A percentile compares a stretch with the other conserved stretches of the same genome.
Conservation (phyloP, 2,113 vertebrate genomes). For the Mobula birostris region DNA sequence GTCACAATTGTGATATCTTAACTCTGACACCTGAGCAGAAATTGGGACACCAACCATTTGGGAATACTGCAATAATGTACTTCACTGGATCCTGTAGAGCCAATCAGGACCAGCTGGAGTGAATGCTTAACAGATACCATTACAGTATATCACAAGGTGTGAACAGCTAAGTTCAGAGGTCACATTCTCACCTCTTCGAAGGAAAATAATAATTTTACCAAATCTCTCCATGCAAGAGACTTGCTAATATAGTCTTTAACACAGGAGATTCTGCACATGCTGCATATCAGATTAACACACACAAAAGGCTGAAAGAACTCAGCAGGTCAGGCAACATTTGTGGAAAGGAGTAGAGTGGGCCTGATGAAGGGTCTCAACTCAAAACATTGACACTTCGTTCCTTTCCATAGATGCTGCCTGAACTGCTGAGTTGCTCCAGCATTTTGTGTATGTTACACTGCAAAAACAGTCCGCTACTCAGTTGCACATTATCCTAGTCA, state of each 20-base stretch:
- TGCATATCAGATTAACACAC: too few species aligned
- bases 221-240: neutral
- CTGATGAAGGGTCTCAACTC: too few species aligned
- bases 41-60: neutral
- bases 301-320: too few species aligned
- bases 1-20: neutral
- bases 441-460: too few species aligned
- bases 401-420: too few species aligned
- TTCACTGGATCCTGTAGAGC: neutral
- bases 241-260: too few species aligned
- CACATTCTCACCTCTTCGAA: neutral
- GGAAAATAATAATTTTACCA: neutral
- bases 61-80: neutral
- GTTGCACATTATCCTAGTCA: neutral
- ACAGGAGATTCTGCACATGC: too few species aligned
- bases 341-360: too few species aligned
- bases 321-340: too few species aligned
- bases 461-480: neutral
- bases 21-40: neutral
- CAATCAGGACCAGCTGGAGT: neutral
- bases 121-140: neutral
- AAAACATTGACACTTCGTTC: too few species aligned
- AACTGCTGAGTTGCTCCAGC: too few species aligned
- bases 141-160: neutral
- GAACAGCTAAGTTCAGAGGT: neutral